A percentile compares a stretch with the other conserved stretches of the same genome.
phyloP scores from a whole-genome alignment of 2,888 invertebrate species.

The Campoletis raptor region DNA sequence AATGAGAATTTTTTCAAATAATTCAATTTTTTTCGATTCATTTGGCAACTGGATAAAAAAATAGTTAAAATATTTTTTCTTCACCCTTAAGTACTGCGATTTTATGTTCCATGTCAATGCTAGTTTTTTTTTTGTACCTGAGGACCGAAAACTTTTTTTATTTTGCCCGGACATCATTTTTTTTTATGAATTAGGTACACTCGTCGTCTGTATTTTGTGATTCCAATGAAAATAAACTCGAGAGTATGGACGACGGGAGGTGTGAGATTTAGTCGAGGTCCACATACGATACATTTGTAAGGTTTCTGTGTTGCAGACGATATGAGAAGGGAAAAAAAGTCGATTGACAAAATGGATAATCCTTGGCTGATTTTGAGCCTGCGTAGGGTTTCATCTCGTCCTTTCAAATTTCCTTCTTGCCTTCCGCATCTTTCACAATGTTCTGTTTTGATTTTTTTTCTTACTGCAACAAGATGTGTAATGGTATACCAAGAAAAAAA shows the following conservation, averaged over 20 bases:
- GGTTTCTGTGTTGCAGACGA: slow-evolving; percentile 15
- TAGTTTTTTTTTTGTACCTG: background rate
- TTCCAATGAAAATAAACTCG: slow-evolving; percentile 7
- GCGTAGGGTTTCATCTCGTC: slow-evolving; percentile 42
- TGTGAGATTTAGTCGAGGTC: slow-evolving; percentile 28
- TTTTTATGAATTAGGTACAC: background rate
- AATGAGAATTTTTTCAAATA: background rate
- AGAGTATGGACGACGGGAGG: slow-evolving; percentile 14
- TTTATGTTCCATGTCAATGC: background rate
- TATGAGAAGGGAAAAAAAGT: slow-evolving; percentile 43
- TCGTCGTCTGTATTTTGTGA: slow-evolving; percentile 10
- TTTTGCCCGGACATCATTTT: slow-evolving; percentile 62
- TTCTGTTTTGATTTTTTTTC: slow-evolving; percentile 9
- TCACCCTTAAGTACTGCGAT: background rate
- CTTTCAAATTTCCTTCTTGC: slow-evolving; percentile 36
- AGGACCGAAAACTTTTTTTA: slow-evolving; percentile 67
- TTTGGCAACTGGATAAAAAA: background rate
- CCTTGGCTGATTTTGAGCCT: slow-evolving; percentile 47
- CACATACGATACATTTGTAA: slow-evolving; percentile 42
- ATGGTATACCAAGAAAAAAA: slow-evolving; percentile 41
- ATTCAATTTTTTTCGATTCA: background rate
- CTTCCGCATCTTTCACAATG: slow-evolving; percentile 34
- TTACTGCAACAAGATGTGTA: slow-evolving; percentile 41
- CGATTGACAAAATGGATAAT: slow-evolving; percentile 61
- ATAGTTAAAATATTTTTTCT: background rate